Base-by-base conservation (phyloP, 2,888 invertebrate genomes). In the Branchipolynoe longqiensis region DNA sequence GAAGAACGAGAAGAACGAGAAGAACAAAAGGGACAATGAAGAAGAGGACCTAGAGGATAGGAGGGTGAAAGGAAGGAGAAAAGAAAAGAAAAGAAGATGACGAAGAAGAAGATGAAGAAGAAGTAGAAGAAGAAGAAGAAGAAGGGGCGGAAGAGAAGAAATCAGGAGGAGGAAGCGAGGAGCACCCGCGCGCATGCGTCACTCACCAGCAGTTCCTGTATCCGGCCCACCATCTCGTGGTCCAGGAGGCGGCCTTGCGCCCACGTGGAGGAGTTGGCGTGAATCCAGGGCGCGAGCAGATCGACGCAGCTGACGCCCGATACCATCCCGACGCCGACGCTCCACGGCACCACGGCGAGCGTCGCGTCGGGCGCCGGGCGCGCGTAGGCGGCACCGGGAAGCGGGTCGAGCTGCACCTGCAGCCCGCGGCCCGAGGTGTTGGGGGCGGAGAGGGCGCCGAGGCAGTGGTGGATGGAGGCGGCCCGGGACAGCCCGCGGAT, bases 401-500 rank as follows among this genome's bases (percentile, higher is more conserved):
- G n/a, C 6, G 25, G 28, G 33, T 69, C 69, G 14, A 69, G 36
- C 69, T 33, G 36, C 36, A 33, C 69, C 0, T 69, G 36, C 78
- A 78, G 78, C 48, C 48, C 41, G 54, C 48, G n/a, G 14, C 54
- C 28, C 28, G 78, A 78, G 78, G 48, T 48, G 78, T 78, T 78
- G 48, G 78, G 12, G 28, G 78, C 18, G 78, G 48, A 48, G n/a
- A 54, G 82, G 22, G 58, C 58, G n/a, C 58, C 18, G 0, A 82
- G 14, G 36, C 82, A 82, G 33, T 82, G 56, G 58, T 82, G 56
- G 12, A 82, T 82, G 56, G 82, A 54, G 41, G 82, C 82, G 22
- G 82, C 82, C 1, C 82, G 82, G 28, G 82, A 54, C 2, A 82
- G 58, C 8, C 82, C 82, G 8, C 82, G 82, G 82, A 82, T 82